Conservation (phyloP, 2,888 invertebrate species). For the Pollenia amentaria region DNA sequence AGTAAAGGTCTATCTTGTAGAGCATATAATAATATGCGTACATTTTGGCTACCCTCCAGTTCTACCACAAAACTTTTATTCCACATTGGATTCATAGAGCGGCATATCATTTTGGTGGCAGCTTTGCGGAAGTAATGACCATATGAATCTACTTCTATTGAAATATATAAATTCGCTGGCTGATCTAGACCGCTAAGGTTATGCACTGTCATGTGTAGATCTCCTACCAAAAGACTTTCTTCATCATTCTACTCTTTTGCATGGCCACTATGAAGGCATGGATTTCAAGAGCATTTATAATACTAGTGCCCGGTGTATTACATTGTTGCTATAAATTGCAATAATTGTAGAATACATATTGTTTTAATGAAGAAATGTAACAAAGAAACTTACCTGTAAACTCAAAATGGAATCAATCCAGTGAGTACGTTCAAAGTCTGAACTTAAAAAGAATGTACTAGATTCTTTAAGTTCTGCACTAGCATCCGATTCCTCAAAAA, state of each 20-base stretch:
- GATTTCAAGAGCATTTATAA: constrained; percentile 92
- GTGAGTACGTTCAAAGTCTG: constrained; percentile 96
- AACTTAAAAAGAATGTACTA: constrained; percentile 95
- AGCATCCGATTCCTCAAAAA: constrained; percentile 87
- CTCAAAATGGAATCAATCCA: constrained; percentile 97
- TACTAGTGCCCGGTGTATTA: constrained; percentile 86
- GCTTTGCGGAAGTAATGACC: constrained; percentile 98
- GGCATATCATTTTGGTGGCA: constrained; percentile 91
- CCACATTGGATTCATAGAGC: constrained; percentile 90
- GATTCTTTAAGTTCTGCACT: constrained; percentile 89
- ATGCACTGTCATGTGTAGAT: constrained; percentile 92
- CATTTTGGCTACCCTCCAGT: constrained; percentile 96
- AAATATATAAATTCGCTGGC: constrained; percentile 92
- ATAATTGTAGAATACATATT: neutral
- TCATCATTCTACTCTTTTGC: constrained; percentile 92
- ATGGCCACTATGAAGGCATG: constrained; percentile 96
- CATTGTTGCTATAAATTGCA: constrained; percentile 85
- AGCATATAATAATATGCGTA: constrained; percentile 93
- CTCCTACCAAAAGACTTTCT: constrained; percentile 93
- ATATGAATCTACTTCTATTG: constrained; percentile 96
- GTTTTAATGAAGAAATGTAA: neutral
- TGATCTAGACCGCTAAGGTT: constrained; percentile 92
- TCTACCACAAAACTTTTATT: constrained; percentile 97
- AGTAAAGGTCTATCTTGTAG: constrained; percentile 89
- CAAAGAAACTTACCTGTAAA: constrained; percentile 84